Conservation (phyloP, 2,797 vertebrate species). For the Eremophila alpestris region DNA sequence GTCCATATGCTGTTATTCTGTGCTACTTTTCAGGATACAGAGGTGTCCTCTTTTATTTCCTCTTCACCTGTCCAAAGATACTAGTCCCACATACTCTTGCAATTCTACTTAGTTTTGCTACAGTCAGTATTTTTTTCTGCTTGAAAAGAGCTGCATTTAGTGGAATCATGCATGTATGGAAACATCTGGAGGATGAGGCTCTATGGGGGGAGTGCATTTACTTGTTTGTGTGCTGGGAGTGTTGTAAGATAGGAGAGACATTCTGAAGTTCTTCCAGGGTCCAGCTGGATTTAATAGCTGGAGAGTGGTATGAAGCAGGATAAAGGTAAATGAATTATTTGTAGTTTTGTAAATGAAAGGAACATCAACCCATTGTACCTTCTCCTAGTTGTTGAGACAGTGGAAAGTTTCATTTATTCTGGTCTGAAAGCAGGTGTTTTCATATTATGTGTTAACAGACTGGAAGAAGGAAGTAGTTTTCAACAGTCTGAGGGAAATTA, state of each 20-base stretch:
- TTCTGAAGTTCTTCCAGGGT: not conserved
- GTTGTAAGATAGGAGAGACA: not conserved
- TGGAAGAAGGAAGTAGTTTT: not conserved
- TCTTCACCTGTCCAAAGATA: not conserved
- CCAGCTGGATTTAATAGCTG: not conserved
- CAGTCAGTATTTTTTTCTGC: not conserved
- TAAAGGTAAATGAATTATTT: not conserved
- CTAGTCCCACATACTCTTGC: not conserved
- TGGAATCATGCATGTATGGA: not conserved
- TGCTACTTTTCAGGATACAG: not conserved
- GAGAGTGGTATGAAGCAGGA: not conserved
- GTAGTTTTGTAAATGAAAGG: not conserved
- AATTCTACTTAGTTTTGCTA: not conserved
- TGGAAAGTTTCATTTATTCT: not conserved
- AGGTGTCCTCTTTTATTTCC: not conserved
- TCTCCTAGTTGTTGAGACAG: not conserved
- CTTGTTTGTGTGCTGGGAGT: not conserved
- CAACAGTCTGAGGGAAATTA: not conserved
- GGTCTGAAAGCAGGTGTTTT: not conserved
- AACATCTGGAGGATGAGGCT: not conserved
- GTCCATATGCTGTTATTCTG: not conserved
- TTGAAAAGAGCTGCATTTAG: not conserved
- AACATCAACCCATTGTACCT: not conserved
- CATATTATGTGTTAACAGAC: not conserved
- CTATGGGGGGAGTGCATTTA: not conserved